A percentile compares a stretch with the other conserved stretches of the same genome.
Conservation (phyloP, 2,113 vertebrate genomes). For the Sciurus niger region DNA sequence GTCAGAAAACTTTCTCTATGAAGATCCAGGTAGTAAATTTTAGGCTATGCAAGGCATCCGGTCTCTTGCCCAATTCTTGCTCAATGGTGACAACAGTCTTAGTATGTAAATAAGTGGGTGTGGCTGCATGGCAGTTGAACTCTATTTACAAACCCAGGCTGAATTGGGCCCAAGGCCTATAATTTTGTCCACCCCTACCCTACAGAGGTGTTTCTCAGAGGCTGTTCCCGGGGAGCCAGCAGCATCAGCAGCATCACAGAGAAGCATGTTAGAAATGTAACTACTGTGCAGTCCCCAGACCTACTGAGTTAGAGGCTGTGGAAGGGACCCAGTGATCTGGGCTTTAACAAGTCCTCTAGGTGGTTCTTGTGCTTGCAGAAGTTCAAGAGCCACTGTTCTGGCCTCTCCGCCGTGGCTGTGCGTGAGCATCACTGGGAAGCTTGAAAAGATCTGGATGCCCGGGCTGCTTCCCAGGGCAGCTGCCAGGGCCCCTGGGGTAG, state of each 20-base stretch:
- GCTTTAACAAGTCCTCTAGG: neutral
- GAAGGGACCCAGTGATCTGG: neutral
- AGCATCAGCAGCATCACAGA: neutral
- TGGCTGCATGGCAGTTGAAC: constrained; percentile 26
- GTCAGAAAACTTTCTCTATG: neutral
- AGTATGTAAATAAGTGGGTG: neutral
- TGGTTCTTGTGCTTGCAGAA: neutral
- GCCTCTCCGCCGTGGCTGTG: neutral
- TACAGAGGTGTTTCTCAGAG: neutral
- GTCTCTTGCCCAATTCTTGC: neutral
- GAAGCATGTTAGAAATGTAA: neutral
- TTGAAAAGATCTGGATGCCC: neutral
- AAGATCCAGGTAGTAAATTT: neutral
- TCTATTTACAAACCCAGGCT: constrained; percentile 22
- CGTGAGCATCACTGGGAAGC: neutral
- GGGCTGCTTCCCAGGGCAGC: neutral
- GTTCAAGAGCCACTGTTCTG: neutral
- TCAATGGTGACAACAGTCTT: neutral
- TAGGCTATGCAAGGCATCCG: neutral
- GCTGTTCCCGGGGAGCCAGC: neutral
- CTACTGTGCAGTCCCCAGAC: neutral
- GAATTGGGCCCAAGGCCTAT: neutral
- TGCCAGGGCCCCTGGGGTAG: neutral
- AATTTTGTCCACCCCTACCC: neutral
- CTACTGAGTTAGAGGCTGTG: neutral